Evolutionary conservation across 2,113 vertebrate genomes (phyloP), one percentile per base, ranked within the genome.

Genomic region (Hydrochoerus hydrochaeris): DNA sequence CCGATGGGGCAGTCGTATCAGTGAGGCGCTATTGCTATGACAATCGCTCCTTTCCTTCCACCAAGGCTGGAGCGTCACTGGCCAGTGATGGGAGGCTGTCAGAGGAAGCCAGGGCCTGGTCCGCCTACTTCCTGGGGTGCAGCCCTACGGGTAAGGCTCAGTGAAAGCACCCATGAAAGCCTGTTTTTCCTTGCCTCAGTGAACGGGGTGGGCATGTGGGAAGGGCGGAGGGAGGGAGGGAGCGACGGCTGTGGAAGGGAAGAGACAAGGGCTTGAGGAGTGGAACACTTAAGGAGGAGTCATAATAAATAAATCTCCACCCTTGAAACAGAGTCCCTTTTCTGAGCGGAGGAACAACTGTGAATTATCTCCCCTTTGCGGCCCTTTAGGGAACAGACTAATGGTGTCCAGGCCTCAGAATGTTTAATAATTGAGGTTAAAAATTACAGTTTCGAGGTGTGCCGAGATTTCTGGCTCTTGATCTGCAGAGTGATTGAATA

Each of bases 381-480:
- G 67, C 63, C 67, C 86, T 95, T 90, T 22, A 67, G 96, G 91
- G 92, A 82, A 80, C 92, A 92, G 67, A 67, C 78, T 86, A 96
- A 94, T 63, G 90, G 88, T 71, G n/a, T 62, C 60, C 28, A 57
- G 38, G 92, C 41, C 78, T 82, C 38, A 22, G 75, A 19, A 84
- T 85, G 95, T 94, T 94, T 89, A 91, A 97, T 96, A 93, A 97
- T 65, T 90, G 91, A 97, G 96, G 71, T 67, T 88, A 86, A 89
- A 95, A 93, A 82, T 77, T 81, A 57, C 32, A 82, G 60, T 88
- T 63, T 65, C 96, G 91, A 84, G 17, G 30, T 91, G 32, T 67
- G 62, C 49, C 3, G 13, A 32, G 38, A 91, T 54, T 73, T 89
- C 73, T 94, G 49, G 30, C 35, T 93, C 67, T 65, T 12, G 44